These are phyloP conservation scores for Aegotheles bennettii DNA, from an alignment of 2,113 vertebrate species.

Conservation along the genomic window DNA sequence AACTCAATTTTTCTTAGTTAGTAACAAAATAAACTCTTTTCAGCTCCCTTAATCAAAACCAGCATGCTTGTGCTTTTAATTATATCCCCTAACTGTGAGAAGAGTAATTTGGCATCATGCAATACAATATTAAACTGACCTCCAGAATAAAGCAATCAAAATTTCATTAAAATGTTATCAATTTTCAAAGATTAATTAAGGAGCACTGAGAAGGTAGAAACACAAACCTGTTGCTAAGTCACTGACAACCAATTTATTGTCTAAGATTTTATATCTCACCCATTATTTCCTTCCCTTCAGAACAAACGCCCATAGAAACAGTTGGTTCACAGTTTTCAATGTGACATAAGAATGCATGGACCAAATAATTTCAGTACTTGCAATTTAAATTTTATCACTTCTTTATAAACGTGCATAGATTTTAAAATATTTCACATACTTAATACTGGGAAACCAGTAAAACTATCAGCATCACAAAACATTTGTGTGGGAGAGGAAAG, in stretches of 20 bases:
- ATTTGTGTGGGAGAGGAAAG: not conserved
- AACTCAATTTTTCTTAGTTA: slow-evolving; percentile 23
- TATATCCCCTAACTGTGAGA: slow-evolving; percentile 32
- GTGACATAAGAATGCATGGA: not conserved
- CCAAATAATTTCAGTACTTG: not conserved
- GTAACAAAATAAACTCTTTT: slow-evolving; percentile 24
- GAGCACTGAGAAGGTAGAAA: not conserved
- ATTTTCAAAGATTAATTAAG: slow-evolving; percentile 19
- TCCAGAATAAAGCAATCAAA: slow-evolving; percentile 39
- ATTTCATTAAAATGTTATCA: slow-evolving; percentile 16
- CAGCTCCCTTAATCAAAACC: slow-evolving; percentile 12
- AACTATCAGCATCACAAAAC: not conserved
- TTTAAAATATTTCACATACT: not conserved
- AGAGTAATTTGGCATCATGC: slow-evolving; percentile 22
- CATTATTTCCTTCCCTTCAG: slow-evolving; percentile 1
- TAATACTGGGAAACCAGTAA: not conserved
- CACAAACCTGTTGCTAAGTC: slow-evolving; percentile 29
- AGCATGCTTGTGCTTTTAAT: not conserved
- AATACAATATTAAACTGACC: slow-evolving; percentile 37
- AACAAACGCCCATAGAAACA: not conserved
- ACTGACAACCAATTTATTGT: slow-evolving; percentile 4
- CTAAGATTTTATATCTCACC: slow-evolving; percentile 8
- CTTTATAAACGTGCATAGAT: not conserved
- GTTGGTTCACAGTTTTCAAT: not conserved
- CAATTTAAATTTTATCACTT: not conserved